Evolutionary conservation across 1,140 invertebrate species (phyloP), one percentile per base, ranked within the genome.

Genomic region (Harlomillsia oculata): DNA sequence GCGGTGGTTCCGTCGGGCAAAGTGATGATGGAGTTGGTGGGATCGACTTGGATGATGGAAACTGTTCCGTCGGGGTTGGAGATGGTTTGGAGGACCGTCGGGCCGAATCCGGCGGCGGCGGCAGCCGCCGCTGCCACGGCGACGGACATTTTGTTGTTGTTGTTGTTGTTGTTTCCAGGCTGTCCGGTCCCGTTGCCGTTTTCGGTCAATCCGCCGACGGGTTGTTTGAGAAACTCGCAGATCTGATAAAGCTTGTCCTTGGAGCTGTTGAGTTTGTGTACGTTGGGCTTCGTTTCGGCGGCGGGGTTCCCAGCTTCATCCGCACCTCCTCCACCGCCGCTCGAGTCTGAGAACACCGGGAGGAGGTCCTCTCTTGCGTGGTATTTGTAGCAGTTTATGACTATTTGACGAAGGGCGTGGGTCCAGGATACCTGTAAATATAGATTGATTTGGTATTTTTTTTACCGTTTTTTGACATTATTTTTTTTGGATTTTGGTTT

Each of bases 351-450:
- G 74, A 97, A 96, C 16, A 89, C 89, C 5, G 93, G 93, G 60
- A 97, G 74, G 29, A 97, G 77, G 73, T 97, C 94, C 75, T 97
- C 92, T 65, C 94, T 78, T 1, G 90, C 91, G 74, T 97, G 94
- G 74, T 91, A 95, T 76, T 94, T 95, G 75, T 97, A 97, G 75
- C 94, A 97, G 74, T 97, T 97, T 68, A 95, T 91, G 37, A 97
- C 93, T 65, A 97, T 97, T 74, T 96, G 90, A 21, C 94, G 77
- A 51, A 97, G 75, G n/a, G 93, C 93, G 72, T 96, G 90, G 13
- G 94, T 97, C 93, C 94, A 97, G 28, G 92, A 96, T 66, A 97
- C 93, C 90, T 96, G 72, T 1, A 43, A 48, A 14, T 18, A 3
- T 11, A 53, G 26, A 14, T 28, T 34, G 14, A 21, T n/a, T 53